Evolutionary conservation across 2,888 invertebrate genomes (phyloP).

Genomic region (Acanthopleura granulata): DNA sequence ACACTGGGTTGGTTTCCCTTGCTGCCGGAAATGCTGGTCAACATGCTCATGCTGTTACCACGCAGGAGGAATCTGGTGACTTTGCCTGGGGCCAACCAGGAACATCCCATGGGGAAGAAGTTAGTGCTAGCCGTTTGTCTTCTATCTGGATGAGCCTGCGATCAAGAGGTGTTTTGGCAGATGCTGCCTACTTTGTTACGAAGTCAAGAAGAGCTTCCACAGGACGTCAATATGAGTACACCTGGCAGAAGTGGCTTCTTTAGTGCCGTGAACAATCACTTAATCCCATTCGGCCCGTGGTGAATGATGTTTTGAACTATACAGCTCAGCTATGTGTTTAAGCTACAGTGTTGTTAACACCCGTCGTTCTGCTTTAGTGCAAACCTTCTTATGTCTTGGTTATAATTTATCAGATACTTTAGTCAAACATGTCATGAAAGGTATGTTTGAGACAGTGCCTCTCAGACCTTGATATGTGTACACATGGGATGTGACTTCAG

Average conservation of each 20-base stretch:
- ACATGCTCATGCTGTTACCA: not conserved
- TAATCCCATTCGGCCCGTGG: conserved; percentile 26
- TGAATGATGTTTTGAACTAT: conserved; percentile 24
- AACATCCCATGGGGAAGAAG: not conserved
- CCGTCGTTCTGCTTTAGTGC: no score
- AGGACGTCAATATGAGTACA: not conserved
- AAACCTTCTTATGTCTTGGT: conserved; percentile 24
- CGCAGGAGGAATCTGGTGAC: no score
- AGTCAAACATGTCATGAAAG: conserved; percentile 29
- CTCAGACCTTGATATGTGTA: conserved; percentile 21
- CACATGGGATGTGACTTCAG: conserved; percentile 26
- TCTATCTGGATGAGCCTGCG: not conserved
- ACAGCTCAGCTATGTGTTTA: conserved; percentile 18
- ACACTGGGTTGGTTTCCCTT: not conserved
- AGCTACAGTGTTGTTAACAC: conserved; percentile 25
- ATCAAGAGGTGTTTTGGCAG: not conserved
- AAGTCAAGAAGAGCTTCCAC: not conserved
- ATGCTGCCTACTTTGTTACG: not conserved
- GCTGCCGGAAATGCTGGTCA: not conserved
- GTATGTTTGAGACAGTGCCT: conserved; percentile 21
- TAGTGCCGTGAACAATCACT: conserved; percentile 22
- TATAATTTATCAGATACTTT: not conserved
- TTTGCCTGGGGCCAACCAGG: no score
- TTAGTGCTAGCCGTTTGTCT: not conserved
- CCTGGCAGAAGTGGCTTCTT: not conserved